Evolutionary conservation across 2,113 vertebrate genomes (phyloP).

Genomic region (Leptocoma aspasia): DNA sequence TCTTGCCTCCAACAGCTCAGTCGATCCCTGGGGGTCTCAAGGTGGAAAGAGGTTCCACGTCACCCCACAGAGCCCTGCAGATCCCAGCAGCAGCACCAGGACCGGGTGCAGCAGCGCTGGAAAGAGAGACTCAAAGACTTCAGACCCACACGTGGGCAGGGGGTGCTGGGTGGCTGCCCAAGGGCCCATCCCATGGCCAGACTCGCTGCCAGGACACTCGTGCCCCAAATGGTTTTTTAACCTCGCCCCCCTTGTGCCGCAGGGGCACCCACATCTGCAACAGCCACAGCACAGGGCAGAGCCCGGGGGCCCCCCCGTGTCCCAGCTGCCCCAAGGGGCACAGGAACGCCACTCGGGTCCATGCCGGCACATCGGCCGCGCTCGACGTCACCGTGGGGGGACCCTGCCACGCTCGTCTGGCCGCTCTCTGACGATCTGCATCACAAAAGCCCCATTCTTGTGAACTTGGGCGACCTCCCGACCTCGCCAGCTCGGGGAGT

Average conservation of each 20-base stretch:
- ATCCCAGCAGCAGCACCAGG: not conserved
- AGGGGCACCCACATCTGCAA: rapidly evolving
- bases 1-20: not conserved
- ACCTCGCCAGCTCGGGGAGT: constrained; percentile 81
- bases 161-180: not conserved
- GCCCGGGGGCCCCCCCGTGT: not conserved
- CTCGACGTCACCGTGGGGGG: not conserved
- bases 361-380: not conserved
- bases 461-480: constrained; percentile 85
- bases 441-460: constrained; percentile 81
- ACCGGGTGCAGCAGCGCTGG: rapidly evolving
- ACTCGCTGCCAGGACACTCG: rapidly evolving
- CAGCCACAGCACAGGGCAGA: not conserved
- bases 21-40: rapidly evolving
- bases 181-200: rapidly evolving
- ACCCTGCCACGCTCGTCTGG: constrained; percentile 31
- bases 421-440: constrained; percentile 75
- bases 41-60: rapidly evolving
- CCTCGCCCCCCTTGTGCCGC: rapidly evolving
- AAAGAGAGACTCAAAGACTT: rapidly evolving
- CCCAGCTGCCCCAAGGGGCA: not conserved
- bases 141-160: rapidly evolving
- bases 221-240: rapidly evolving
- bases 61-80: not conserved
- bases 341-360: not conserved